phyloP scores from a whole-genome alignment of 92 coral and sea anemone genomes.

The Meandrina meandrites region DNA sequence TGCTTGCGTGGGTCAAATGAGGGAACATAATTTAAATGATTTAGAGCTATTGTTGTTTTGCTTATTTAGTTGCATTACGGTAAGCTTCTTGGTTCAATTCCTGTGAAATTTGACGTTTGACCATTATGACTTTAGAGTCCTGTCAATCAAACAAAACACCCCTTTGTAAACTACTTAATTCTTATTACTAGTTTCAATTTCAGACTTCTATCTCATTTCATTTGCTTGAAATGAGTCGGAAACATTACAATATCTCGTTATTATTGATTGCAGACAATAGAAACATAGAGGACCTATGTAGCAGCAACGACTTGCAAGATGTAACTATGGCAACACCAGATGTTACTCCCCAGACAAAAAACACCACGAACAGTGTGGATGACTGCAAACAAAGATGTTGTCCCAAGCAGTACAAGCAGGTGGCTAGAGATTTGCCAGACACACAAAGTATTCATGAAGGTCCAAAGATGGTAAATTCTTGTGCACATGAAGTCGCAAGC shows the following conservation, averaged over 20 bases:
- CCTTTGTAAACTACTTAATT: no score
- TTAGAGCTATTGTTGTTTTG: no score
- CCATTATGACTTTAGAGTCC: no score
- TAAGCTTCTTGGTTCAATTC: no score
- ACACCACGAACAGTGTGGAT: not conserved
- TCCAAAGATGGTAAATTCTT: not conserved
- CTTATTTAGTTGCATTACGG: no score
- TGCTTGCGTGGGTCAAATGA: no score
- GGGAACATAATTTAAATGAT: no score
- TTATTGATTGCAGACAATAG: not conserved
- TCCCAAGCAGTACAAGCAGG: not conserved
- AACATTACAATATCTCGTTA: not conserved
- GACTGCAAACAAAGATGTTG: not conserved
- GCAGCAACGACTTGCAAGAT: not conserved
- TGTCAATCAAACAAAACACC: no score
- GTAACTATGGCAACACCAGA: not conserved
- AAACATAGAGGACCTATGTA: not conserved
- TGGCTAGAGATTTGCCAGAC: not conserved
- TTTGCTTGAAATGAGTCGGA: not conserved
- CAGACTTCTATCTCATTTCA: not conserved
- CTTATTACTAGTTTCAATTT: not conserved
- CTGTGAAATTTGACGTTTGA: no score
- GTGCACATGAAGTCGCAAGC: not conserved
- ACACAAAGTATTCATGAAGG: not conserved
- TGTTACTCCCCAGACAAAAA: not conserved